Evolutionary conservation across 2,888 invertebrate species (phyloP).

Genomic region (Anarsia innoxiella): DNA sequence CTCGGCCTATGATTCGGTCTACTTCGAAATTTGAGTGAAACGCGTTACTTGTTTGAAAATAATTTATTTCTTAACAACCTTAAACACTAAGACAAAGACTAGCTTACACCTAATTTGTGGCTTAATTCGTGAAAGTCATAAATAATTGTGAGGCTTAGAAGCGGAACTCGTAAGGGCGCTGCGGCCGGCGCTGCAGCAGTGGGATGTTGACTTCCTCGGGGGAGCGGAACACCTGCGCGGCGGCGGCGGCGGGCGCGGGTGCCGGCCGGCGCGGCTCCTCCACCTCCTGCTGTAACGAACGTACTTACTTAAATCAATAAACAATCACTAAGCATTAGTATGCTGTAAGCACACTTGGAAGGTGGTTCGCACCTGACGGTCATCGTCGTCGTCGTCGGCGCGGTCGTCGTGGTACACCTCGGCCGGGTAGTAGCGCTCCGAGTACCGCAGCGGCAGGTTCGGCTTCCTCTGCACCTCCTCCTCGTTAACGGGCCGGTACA

Average conservation of each 20-base stretch:
- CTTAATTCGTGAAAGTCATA: background rate
- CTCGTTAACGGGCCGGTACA: constrained; percentile 90
- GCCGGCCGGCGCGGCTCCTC: constrained; percentile 31
- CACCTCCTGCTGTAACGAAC: constrained; percentile 35
- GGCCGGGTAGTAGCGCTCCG: constrained; percentile 89
- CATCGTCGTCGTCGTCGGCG: constrained; percentile 67
- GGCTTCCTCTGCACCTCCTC: constrained; percentile 88
- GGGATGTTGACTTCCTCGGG: constrained; percentile 93
- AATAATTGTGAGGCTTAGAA: constrained; percentile 36
- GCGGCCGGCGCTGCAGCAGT: constrained; percentile 85
- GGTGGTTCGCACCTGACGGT: constrained; percentile 45
- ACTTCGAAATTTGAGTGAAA: background rate
- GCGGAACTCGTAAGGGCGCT: constrained; percentile 64
- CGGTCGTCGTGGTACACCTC: constrained; percentile 82
- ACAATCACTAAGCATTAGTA: background rate
- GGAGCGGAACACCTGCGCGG: constrained; percentile 84
- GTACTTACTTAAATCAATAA: background rate
- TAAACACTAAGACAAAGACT: constrained; percentile 56
- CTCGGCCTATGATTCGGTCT: background rate
- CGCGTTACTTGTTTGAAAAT: constrained; percentile 15
- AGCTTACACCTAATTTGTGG: constrained; percentile 72
- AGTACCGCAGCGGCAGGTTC: constrained; percentile 85
- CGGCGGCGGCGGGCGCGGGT: constrained; percentile 25
- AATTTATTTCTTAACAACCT: constrained; percentile 40
- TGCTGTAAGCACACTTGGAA: background rate